Percentiles rank a stretch among this genome's conserved stretches.
Conservation (phyloP, 1,140 invertebrate genomes). For the Formica selysi region DNA sequence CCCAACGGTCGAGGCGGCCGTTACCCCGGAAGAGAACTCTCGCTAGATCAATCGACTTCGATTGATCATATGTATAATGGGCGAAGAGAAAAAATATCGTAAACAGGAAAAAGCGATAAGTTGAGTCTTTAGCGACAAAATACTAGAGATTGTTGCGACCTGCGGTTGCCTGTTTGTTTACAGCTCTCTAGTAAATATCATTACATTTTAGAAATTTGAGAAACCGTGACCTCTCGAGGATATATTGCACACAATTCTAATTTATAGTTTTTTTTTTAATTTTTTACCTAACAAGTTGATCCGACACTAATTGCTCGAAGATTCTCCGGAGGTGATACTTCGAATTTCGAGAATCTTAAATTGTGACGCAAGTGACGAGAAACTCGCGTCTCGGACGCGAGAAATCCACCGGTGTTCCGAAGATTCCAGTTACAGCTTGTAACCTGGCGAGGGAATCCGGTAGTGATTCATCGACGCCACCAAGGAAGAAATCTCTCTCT, state of each 20-base stretch:
- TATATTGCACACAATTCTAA: not conserved
- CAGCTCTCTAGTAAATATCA: not conserved
- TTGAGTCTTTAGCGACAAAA: not conserved
- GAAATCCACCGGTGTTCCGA: constrained; percentile 2
- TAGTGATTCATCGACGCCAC: constrained; percentile 66
- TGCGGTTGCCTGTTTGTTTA: not conserved
- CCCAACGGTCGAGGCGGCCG: constrained; percentile 70
- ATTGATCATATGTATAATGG: not conserved
- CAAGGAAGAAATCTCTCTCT: constrained; percentile 48
- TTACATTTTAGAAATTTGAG: not conserved
- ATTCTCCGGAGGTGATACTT: not conserved
- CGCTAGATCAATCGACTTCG: constrained; percentile 40
- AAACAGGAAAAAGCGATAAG: not conserved
- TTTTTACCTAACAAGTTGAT: not conserved
- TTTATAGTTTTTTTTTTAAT: not conserved
- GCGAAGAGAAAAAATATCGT: constrained; percentile 56
- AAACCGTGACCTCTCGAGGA: not conserved
- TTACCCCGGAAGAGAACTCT: constrained; percentile 76
- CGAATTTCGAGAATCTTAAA: not conserved
- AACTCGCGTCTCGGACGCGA: not conserved
- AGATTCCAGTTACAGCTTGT: constrained; percentile 45
- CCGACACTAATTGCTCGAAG: not conserved
- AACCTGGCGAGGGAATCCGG: constrained; percentile 57
- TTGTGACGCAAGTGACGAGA: not conserved
- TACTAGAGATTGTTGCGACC: not conserved